Evolutionary conservation across 1,140 invertebrate species (phyloP).

Genomic region (Atta colombica): DNA sequence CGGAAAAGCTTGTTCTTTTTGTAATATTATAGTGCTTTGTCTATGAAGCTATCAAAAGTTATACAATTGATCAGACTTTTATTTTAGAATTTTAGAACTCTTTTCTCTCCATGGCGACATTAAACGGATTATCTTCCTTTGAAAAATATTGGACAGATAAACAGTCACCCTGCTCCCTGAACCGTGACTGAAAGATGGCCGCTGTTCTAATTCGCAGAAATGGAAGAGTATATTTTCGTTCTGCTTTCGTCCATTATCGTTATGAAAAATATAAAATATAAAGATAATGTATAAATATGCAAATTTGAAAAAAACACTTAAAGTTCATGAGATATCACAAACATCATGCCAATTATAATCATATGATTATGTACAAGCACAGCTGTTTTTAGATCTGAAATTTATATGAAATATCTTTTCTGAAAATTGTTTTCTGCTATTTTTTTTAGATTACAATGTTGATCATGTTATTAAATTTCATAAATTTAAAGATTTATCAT

Average conservation of each 20-base stretch:
- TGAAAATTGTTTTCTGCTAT: not conserved
- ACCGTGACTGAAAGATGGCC: not conserved
- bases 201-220: constrained; percentile 6
- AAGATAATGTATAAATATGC: not conserved
- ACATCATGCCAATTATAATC: not conserved
- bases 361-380: not conserved
- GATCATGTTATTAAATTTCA: not conserved
- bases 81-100: constrained; percentile 16
- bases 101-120: not conserved
- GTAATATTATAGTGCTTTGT: not conserved
- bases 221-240: constrained; percentile 22
- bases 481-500: not conserved
- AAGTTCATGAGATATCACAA: not conserved
- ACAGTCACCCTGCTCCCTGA: constrained; percentile 19
- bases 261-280: constrained; percentile 3
- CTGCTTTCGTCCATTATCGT: not conserved
- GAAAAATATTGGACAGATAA: constrained; percentile 24
- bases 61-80: constrained; percentile 8
- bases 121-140: constrained; percentile 33
- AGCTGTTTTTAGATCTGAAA: not conserved
- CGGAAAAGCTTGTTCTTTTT: not conserved
- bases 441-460: not conserved
- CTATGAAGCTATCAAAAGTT: not conserved
- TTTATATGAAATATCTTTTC: not conserved
- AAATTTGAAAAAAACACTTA: not conserved